phyloP scores from a whole-genome alignment of 2,888 invertebrate genomes.

The Apodemia duryi region DNA sequence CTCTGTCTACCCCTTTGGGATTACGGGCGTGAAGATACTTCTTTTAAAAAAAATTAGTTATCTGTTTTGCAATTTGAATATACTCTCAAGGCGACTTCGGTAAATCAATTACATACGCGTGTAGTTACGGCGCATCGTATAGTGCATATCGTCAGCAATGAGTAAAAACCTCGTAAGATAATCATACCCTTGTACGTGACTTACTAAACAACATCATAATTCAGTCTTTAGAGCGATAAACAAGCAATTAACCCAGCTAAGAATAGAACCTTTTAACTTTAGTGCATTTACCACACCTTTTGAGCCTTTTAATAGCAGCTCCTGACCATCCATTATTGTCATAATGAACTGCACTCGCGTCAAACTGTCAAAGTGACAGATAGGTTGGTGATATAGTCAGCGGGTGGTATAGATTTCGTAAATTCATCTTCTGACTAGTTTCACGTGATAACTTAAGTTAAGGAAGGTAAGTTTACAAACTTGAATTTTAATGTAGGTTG shows the following conservation, averaged over 20 bases:
- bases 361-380: constrained; percentile 3
- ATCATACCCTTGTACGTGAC: constrained; percentile 3
- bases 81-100: too few relatives aligned
- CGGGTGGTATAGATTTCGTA: background rate
- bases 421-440: background rate
- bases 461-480: too few relatives aligned
- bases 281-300: constrained; percentile 5
- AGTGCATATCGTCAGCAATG: too few relatives aligned
- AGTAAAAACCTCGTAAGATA: background rate
- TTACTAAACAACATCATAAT: constrained; percentile 11
- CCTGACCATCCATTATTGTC: constrained; percentile 7
- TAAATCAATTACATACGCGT: too few relatives aligned
- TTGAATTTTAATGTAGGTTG: too few relatives aligned
- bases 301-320: background rate
- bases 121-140: too few relatives aligned
- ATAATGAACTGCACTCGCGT: constrained; percentile 6
- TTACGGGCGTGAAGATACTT: too few relatives aligned
- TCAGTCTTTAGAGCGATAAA: constrained; percentile 6
- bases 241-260: constrained; percentile 12
- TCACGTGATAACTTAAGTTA: background rate
- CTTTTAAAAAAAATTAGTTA: too few relatives aligned
- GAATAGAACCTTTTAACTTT: constrained; percentile 13
- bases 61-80: too few relatives aligned
- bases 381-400: background rate
- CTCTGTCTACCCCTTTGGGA: too few relatives aligned